Percentiles rank a stretch among this genome's conserved stretches.
These are phyloP conservation scores for Tetropium fuscum DNA, from an alignment of 2,888 invertebrate genomes.

Conservation along the genomic window DNA sequence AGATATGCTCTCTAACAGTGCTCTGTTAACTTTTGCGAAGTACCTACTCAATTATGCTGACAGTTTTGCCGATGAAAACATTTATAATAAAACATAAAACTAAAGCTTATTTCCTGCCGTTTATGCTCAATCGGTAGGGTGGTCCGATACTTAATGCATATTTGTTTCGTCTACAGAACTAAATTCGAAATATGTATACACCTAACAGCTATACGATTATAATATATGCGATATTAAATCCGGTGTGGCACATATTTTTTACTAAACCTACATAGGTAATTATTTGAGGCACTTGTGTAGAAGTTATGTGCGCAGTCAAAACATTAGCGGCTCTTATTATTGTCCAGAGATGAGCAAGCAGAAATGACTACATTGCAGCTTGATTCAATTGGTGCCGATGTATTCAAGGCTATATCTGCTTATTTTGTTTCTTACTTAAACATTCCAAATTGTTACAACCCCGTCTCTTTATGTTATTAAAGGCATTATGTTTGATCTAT, in stretches of 20 bases:
- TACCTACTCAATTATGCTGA: background rate
- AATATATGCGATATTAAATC: background rate
- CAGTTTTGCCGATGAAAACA: slow-evolving; percentile 16
- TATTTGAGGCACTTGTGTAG: background rate
- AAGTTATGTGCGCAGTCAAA: background rate
- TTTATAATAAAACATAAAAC: slow-evolving; percentile 28
- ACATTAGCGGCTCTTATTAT: too few relatives aligned
- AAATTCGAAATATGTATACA: slow-evolving; percentile 15
- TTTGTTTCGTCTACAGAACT: slow-evolving; percentile 37
- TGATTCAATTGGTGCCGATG: too few relatives aligned
- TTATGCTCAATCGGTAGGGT: slow-evolving; percentile 28
- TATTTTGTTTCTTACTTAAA: too few relatives aligned
- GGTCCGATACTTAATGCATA: slow-evolving; percentile 28
- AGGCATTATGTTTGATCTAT: too few relatives aligned
- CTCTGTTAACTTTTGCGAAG: background rate
- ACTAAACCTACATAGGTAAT: background rate
- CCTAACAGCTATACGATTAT: background rate
- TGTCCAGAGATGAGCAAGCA: too few relatives aligned
- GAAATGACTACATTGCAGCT: too few relatives aligned
- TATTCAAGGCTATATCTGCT: too few relatives aligned
- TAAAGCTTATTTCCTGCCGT: slow-evolving; percentile 27
- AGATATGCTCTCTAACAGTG: too few relatives aligned
- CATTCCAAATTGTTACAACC: too few relatives aligned
- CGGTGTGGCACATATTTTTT: slow-evolving; percentile 7
- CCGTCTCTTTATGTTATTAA: too few relatives aligned